Conservation (phyloP, 2,797 vertebrate genomes). For the Margarornis squamiger region DNA sequence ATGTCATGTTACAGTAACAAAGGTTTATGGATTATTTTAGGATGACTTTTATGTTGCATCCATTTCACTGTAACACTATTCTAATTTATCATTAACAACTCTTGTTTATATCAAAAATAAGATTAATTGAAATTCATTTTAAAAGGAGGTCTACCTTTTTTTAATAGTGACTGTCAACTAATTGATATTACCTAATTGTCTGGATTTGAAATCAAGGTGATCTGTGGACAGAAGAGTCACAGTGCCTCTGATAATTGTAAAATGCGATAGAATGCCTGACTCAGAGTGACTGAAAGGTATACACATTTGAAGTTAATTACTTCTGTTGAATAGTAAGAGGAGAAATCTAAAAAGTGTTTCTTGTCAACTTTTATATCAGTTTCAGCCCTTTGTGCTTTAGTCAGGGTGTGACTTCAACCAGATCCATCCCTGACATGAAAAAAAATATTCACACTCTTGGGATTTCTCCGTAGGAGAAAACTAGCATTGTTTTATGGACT, state of each 20-base stretch:
- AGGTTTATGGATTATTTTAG: background rate
- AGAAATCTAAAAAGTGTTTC: background rate
- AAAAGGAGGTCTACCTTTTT: background rate
- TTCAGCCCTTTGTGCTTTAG: background rate
- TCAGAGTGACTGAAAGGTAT: background rate
- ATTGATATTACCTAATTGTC: background rate
- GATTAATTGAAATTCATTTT: background rate
- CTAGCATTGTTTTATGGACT: background rate
- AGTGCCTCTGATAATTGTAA: background rate
- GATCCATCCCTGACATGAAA: background rate
- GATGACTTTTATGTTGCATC: background rate
- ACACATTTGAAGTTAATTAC: background rate
- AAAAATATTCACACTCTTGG: background rate
- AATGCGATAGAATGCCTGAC: background rate
- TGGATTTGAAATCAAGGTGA: background rate
- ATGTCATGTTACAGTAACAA: background rate
- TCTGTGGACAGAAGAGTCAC: background rate
- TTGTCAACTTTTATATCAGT: background rate
- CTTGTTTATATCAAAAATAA: background rate
- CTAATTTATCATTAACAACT: background rate
- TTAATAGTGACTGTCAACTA: background rate
- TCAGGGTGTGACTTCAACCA: background rate
- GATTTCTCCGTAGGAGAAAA: background rate
- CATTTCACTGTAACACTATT: background rate
- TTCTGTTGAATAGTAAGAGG: background rate